Conservation (phyloP, 2,113 vertebrate genomes). For the Apteryx owenii region DNA sequence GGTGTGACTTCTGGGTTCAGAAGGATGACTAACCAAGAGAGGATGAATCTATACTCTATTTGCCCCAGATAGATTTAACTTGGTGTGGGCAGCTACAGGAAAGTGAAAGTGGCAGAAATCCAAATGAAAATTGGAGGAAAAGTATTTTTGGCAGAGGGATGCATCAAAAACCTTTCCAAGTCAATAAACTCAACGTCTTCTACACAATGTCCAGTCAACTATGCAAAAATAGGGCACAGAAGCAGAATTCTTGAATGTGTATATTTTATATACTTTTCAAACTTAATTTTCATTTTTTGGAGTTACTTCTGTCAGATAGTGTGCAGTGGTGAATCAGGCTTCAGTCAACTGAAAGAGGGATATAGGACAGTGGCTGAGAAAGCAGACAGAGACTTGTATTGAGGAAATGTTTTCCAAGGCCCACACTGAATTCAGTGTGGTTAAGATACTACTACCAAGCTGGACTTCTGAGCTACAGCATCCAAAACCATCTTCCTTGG, state of each 20-base stretch:
- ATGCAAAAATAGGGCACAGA: neutral
- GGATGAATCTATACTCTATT: neutral
- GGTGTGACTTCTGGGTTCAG: neutral
- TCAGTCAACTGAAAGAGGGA: neutral
- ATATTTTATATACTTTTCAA: neutral
- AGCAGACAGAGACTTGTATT: neutral
- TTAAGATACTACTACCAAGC: neutral
- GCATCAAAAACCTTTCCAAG: neutral
- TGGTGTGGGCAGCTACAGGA: fast-evolving
- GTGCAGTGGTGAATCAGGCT: neutral
- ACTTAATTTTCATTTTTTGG: neutral
- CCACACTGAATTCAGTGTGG: neutral
- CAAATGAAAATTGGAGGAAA: neutral
- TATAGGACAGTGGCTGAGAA: neutral
- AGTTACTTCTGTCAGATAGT: neutral
- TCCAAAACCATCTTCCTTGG: neutral
- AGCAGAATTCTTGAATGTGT: neutral
- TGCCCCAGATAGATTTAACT: neutral
- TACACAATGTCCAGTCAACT: neutral
- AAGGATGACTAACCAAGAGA: neutral
- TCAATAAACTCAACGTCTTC: neutral
- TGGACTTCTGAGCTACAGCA: neutral
- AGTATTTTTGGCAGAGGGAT: neutral
- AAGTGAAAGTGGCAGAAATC: neutral
- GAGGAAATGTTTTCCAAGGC: neutral